These are phyloP conservation scores for Eupithecia centaureata DNA, from an alignment of 2,888 invertebrate species.

Conservation along the genomic window DNA sequence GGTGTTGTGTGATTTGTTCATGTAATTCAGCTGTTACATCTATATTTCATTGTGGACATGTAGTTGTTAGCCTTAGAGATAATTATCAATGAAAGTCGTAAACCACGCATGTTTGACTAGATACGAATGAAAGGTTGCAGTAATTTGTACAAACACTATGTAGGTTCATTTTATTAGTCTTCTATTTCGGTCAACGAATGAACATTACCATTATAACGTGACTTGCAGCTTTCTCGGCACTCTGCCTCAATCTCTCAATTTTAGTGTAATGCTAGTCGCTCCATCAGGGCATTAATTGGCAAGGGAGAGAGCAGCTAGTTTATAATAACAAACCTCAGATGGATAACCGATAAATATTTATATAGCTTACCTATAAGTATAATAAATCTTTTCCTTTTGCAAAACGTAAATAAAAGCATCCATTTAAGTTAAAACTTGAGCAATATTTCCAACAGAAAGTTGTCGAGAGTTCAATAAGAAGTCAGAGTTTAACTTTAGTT, in stretches of 20 bases:
- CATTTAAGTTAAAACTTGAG: background rate
- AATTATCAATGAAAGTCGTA: background rate
- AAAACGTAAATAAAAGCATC: constrained; percentile 1
- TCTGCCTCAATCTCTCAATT: too few relatives aligned
- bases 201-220: too few relatives aligned
- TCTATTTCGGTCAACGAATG: too few relatives aligned
- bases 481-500: constrained; percentile 1
- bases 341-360: background rate
- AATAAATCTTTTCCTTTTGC: background rate
- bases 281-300: too few relatives aligned
- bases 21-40: background rate
- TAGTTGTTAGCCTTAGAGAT: background rate
- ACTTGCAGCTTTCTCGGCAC: too few relatives aligned
- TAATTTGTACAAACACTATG: too few relatives aligned
- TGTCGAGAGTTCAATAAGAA: constrained; percentile 8
- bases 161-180: too few relatives aligned
- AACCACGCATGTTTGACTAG: background rate
- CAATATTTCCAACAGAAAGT: constrained; percentile 8
- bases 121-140: background rate
- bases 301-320: too few relatives aligned
- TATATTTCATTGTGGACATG: background rate
- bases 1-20: background rate
- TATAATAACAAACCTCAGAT: too few relatives aligned
- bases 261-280: too few relatives aligned
- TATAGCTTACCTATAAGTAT: background rate